Evolutionary conservation across 2,888 invertebrate genomes (phyloP).

Genomic region (Carabus problematicus): DNA sequence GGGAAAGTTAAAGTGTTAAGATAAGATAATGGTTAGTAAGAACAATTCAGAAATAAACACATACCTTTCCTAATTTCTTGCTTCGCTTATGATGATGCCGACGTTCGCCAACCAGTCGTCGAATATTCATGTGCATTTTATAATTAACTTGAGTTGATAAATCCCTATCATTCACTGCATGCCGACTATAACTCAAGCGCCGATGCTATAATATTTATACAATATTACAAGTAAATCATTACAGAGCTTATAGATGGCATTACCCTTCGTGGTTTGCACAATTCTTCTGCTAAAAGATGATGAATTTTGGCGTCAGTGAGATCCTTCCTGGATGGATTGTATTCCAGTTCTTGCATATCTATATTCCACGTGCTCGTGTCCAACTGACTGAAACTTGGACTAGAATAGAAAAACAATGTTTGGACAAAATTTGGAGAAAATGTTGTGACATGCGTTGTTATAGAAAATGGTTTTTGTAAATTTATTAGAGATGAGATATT

Average conservation of each 20-base stretch:
- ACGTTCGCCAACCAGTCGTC: constrained; percentile 84
- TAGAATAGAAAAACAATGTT: constrained; percentile 55
- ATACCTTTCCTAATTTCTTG: constrained; percentile 83
- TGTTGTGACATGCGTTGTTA: too few relatives aligned
- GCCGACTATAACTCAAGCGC: constrained; percentile 87
- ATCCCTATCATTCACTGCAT: constrained; percentile 89
- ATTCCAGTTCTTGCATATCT: constrained; percentile 92
- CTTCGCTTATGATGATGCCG: constrained; percentile 85
- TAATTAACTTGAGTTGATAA: constrained; percentile 86
- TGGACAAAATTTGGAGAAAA: too few relatives aligned
- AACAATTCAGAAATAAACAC: constrained; percentile 33
- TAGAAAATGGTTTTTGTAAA: too few relatives aligned
- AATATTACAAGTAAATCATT: background rate
- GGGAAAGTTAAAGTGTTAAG: too few relatives aligned
- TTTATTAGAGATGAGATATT: too few relatives aligned
- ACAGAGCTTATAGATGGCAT: constrained; percentile 44
- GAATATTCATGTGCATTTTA: constrained; percentile 89
- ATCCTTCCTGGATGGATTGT: constrained; percentile 91
- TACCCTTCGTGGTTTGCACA: constrained; percentile 87
- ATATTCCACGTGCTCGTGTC: constrained; percentile 89
- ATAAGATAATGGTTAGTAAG: too few relatives aligned
- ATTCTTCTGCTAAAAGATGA: constrained; percentile 87
- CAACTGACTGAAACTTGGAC: constrained; percentile 84
- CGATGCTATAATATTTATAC: constrained; percentile 72
- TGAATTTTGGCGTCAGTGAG: constrained; percentile 93